Conservation (phyloP, 2,888 invertebrate species). For the Phengaris arion region DNA sequence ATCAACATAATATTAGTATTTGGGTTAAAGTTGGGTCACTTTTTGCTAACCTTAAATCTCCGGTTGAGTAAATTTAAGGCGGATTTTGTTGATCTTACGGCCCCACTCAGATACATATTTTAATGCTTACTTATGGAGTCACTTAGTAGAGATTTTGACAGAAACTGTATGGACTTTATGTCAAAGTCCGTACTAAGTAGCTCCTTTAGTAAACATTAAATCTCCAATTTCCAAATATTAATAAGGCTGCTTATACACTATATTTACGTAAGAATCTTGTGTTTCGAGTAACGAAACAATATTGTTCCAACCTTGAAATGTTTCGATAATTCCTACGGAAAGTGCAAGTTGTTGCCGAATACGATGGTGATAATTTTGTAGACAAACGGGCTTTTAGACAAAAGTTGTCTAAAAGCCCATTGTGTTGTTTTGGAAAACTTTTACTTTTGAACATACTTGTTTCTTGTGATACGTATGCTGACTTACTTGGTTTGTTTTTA, state of each 20-base stretch:
- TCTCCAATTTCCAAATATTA: neutral
- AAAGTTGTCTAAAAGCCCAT: neutral
- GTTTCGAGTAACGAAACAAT: neutral
- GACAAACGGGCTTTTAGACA: neutral
- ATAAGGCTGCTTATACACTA: neutral
- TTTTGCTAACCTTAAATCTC: too few relatives aligned
- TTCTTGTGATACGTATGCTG: slow-evolving; percentile 28
- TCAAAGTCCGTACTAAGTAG: too few relatives aligned
- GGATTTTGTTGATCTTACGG: too few relatives aligned
- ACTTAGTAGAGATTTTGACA: too few relatives aligned
- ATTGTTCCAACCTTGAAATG: neutral
- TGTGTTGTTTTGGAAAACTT: slow-evolving; percentile 6
- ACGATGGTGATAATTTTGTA: neutral
- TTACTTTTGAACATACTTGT: slow-evolving; percentile 20
- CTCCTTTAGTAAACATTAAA: too few relatives aligned
- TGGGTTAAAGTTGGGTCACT: too few relatives aligned
- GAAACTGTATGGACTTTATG: too few relatives aligned
- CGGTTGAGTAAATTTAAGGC: too few relatives aligned
- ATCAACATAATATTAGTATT: too few relatives aligned
- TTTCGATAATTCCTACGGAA: neutral
- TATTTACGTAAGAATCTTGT: neutral
- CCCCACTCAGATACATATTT: too few relatives aligned
- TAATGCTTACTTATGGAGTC: too few relatives aligned
- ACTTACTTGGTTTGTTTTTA: neutral
- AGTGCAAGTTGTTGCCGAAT: slow-evolving; percentile 7